Evolutionary conservation across 2,113 vertebrate species (phyloP), one percentile per base, ranked within the genome.

Genomic region (Verasper variegatus): DNA sequence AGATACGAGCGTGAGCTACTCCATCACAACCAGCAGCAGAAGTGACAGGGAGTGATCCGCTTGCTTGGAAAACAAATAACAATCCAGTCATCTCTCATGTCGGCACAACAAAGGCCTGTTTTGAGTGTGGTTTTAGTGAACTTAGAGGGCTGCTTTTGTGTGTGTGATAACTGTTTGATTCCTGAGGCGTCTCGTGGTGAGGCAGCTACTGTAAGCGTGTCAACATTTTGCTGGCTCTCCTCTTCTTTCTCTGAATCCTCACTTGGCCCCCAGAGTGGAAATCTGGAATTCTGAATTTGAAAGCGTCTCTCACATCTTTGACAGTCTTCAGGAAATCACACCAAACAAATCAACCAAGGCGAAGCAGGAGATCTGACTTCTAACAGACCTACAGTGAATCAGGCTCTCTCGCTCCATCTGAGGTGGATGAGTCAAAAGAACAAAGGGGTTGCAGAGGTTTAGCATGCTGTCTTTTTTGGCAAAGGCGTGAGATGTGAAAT

Each of bases 311-410:
- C 86, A 89, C 86, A 91, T 93, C 88, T 92, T 78, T 92, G 91
- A 92, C 90, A 93, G 88, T 92, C 83, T 90, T 93, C 79, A 89
- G 92, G 90, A 93, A 92, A 93, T 92, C 88, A 87, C 88, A 91
- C 86, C 89, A 89, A 90, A 90, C 90, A 89, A 89, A 93, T 90
- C 88, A 88, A 60, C 72, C 71, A 26, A 78, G 83, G 78, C 82
- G 63, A 86, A 81, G 82, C 80, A 85, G 86, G 81, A 90, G 88
- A 91, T 87, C 90, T 92, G 89, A 85, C 90, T 89, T 88, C 78
- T 78, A 88, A 83, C 76, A 77, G 89, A 76, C 76, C 89, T 68
- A 68, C 83, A 60, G 87, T 88, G 87, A 89, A 88, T 88, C 82
- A 88, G 82, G 78, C 89, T 86, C 89, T 86, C 84, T 84, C 88